Evolutionary conservation across 2,888 invertebrate species (phyloP).

Genomic region (Amphipoea lucens): DNA sequence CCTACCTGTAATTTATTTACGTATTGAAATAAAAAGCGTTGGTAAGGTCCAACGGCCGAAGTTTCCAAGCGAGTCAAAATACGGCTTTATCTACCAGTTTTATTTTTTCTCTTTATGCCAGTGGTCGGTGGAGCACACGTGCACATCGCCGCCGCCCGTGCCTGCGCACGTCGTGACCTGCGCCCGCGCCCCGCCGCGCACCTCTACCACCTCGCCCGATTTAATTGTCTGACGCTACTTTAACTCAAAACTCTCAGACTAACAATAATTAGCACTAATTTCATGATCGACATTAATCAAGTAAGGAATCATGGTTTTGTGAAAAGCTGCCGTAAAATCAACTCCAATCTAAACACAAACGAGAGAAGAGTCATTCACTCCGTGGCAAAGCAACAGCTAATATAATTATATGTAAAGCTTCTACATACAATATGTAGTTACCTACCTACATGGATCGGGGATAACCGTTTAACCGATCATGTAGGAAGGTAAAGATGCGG

Average conservation of each 20-base stretch:
- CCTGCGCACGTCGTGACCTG: slow-evolving; percentile 74
- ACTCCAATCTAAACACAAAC: neutral
- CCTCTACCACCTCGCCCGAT: slow-evolving; percentile 61
- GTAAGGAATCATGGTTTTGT: neutral
- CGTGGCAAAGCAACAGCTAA: neutral
- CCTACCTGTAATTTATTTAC: slow-evolving; percentile 19
- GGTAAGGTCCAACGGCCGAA: slow-evolving; percentile 39
- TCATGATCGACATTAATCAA: neutral
- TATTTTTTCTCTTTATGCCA: slow-evolving; percentile 62
- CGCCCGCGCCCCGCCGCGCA: slow-evolving; percentile 60
- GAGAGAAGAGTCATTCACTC: neutral
- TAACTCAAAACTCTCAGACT: neutral
- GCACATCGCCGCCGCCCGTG: slow-evolving; percentile 64
- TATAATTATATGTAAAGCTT: neutral
- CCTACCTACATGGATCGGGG: slow-evolving; percentile 28
- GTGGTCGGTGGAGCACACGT: slow-evolving; percentile 67
- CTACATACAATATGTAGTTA: slow-evolving; percentile 11
- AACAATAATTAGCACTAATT: neutral
- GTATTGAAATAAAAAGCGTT: slow-evolving; percentile 47
- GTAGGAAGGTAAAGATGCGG: slow-evolving; percentile 73
- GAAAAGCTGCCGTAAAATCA: neutral
- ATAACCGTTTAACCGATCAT: slow-evolving; percentile 59
- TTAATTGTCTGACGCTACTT: slow-evolving; percentile 54
- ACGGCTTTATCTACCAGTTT: slow-evolving; percentile 65
- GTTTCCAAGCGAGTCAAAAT: slow-evolving; percentile 62